Evolutionary conservation across 2,797 vertebrate genomes (phyloP), one percentile per base, ranked within the genome.

Genomic region (Apodemus agrarius): DNA sequence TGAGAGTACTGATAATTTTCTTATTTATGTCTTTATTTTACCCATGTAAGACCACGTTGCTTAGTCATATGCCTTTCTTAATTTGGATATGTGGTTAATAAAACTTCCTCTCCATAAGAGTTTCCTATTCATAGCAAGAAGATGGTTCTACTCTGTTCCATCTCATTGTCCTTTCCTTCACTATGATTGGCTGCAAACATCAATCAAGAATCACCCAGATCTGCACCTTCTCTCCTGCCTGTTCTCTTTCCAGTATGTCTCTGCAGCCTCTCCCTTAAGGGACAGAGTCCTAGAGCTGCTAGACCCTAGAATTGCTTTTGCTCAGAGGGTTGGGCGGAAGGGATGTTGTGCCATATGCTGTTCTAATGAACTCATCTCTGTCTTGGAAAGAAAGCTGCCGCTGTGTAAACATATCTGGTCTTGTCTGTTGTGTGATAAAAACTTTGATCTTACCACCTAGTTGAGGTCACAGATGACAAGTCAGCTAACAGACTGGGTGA

Each of bases 1-100:
- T 95, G 54, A 81, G 37, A 67, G 7, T 87, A 93, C 90, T 57
- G 46, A 82, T 93, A 17, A 11, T 94, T 89, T 90, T 82, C n/a
- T 75, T 84, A 61, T 43, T 79, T 90, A 52, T 63, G 75, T 75
- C 11, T 69, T 89, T 93, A 54, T 75, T 89, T 95, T 85, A 84
- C 9, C 61, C n/a, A 74, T 81, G 85, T 40, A 75, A 95, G 69
- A 61, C 40, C 40, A 4, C n/a, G 43, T 6, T 91, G 29, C 79
- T 90, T 81, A 91, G 10, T 72, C 31, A 6, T 46, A 2, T 80
- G 37, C 49, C 46, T 93, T 78, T 79, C 81, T 97, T 49, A 63
- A 5, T 74, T 93, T 89, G 76, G 59, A 76, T 79, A 61, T 75
- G 6, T 79, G 37, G 46, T 91, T 79, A 65, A 75, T 86, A 57